Evolutionary conservation across 2,113 vertebrate genomes (phyloP).

Genomic region (Carassius auratus): DNA sequence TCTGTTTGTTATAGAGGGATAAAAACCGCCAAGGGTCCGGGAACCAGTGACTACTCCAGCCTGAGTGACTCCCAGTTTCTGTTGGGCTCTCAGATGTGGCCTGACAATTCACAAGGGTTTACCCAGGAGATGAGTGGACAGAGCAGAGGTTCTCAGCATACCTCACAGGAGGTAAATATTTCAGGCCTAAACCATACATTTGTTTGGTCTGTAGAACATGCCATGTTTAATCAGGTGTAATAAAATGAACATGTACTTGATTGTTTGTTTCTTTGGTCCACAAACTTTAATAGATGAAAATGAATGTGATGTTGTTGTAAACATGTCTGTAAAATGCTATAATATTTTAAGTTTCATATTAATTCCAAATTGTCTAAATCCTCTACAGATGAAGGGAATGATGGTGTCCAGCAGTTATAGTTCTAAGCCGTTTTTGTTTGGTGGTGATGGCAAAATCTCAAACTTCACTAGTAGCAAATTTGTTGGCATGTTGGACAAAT

Average conservation of each 20-base stretch:
- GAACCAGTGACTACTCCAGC: constrained; percentile 77
- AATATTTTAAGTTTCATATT: background rate
- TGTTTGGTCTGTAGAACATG: background rate
- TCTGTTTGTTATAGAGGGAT: constrained; percentile 60
- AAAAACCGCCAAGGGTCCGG: constrained; percentile 68
- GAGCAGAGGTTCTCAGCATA: constrained; percentile 76
- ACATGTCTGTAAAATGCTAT: background rate
- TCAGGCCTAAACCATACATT: background rate
- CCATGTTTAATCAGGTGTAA: too few relatives aligned
- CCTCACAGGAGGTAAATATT: constrained; percentile 85
- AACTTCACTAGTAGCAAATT: constrained; percentile 69
- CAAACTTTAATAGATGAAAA: background rate
- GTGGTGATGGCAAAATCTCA: constrained; percentile 74
- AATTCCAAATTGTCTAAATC: constrained; percentile 24
- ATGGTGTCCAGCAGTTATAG: constrained; percentile 85
- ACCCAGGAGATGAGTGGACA: constrained; percentile 77
- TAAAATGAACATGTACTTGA: background rate
- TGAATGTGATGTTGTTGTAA: background rate
- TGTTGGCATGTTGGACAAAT: constrained; percentile 81
- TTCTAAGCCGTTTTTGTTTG: constrained; percentile 86
- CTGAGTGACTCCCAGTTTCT: constrained; percentile 89
- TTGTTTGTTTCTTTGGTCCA: background rate
- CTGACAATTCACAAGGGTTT: constrained; percentile 77
- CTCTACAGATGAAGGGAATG: constrained; percentile 79
- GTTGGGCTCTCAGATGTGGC: constrained; percentile 88